A percentile compares a stretch with the other conserved stretches of the same genome.
These are phyloP conservation scores for Condylura cristata DNA, from an alignment of 2,113 vertebrate genomes.

Conservation along the genomic window DNA sequence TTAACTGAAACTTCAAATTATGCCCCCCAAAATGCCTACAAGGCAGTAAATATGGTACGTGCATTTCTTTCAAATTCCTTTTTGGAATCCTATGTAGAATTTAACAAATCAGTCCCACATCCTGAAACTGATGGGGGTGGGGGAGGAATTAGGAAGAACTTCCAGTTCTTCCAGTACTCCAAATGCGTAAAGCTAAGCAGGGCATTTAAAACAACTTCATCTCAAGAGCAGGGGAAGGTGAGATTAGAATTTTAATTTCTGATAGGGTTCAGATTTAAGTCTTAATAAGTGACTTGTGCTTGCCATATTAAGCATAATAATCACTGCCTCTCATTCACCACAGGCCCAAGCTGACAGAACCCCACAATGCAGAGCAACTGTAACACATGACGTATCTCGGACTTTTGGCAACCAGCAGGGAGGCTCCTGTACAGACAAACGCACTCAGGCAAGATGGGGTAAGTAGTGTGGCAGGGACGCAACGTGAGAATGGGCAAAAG, in stretches of 20 bases:
- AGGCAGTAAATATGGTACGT: background rate
- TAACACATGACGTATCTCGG: background rate
- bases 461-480: background rate
- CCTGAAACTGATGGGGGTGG: background rate
- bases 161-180: background rate
- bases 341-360: background rate
- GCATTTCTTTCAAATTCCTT: constrained; percentile 44
- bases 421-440: background rate
- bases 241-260: constrained; percentile 24
- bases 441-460: background rate
- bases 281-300: background rate
- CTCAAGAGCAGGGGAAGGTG: background rate
- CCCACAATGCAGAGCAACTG: background rate
- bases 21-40: background rate
- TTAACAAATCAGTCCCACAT: background rate
- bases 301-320: background rate
- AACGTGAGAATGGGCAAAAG: background rate
- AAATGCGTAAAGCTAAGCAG: background rate
- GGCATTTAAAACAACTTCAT: background rate
- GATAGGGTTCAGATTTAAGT: background rate
- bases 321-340: background rate
- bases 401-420: background rate
- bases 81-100: constrained; percentile 31
- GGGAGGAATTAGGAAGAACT: no score
- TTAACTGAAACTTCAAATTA: background rate